Evolutionary conservation across 2,797 vertebrate genomes (phyloP), one percentile per base, ranked within the genome.

Genomic region (Sparidentex hasta): DNA sequence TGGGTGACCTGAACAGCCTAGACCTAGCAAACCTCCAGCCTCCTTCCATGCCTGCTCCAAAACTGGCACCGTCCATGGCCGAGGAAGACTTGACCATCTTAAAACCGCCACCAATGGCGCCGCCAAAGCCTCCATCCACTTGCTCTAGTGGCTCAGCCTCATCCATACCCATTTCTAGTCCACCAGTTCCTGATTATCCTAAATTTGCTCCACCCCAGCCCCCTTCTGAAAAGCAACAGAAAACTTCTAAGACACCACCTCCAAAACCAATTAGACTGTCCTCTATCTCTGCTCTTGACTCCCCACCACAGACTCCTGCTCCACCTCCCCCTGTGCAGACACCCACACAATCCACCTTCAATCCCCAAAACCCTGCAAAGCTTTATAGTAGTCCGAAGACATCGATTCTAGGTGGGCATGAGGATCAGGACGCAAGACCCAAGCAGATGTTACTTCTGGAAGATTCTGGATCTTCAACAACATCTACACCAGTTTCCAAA

Each of bases 281-380:
- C 11, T 96, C 95, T 7, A 91, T 95, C 0, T 21, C 81, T 20
- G 93, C 1, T 64, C 1, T 77, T 16, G 94, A 95, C 33, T 61
- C 79, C 20, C 89, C 90, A 9, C 87, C 92, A 33, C 55, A 76
- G 29, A 78, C n/a, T 27, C 88, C 91, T 25, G 87, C 90, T 11
- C 92, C 89, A 11, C 48, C 90, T 48, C 88, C 90, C 1, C 83
- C 85, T 11, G 52, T 61, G 16, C 86, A 90, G 17, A 80, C 74
- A 18, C 59, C 84, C 52, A 88, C 84, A 27, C 80, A 77, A 41
- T 96, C 95, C 58, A 94, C 93, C 65, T 96, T 96, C 78, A 96
- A 94, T 72, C 94, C 95, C 29, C 93, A 94, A 67, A 92, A 92
- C 81, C 85, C 88, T 69, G 92, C 94, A 52, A 96, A 95, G 66